Evolutionary conservation across 2,797 vertebrate species (phyloP).

Genomic region (Platalea minor): DNA sequence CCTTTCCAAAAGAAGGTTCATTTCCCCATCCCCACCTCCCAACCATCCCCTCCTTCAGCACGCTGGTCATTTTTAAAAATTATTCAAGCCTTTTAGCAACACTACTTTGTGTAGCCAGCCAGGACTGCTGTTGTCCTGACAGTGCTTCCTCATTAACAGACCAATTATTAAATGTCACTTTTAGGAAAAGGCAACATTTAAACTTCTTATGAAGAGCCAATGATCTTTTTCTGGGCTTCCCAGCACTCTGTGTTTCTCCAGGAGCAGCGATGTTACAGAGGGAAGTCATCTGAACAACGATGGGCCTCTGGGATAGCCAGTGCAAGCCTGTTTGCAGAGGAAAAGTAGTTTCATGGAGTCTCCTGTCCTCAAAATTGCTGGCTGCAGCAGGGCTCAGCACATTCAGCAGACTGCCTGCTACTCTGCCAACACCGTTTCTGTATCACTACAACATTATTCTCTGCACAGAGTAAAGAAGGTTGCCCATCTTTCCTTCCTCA

Average conservation of each 20-base stretch:
- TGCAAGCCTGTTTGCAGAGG: neutral
- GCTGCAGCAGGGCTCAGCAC: neutral
- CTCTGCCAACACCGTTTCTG: neutral
- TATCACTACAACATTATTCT: neutral
- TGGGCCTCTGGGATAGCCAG: neutral
- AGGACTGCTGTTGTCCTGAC: neutral
- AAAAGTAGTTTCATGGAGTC: neutral
- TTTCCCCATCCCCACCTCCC: neutral
- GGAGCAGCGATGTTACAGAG: neutral
- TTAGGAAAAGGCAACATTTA: neutral
- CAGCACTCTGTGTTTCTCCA: neutral
- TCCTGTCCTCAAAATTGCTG: neutral
- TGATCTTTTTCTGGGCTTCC: neutral
- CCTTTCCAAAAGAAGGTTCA: neutral
- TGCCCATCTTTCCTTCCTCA: neutral
- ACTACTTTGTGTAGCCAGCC: neutral
- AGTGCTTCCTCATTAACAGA: neutral
- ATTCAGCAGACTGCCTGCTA: neutral
- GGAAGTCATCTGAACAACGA: neutral
- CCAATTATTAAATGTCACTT: neutral
- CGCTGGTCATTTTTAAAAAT: neutral
- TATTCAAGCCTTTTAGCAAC: neutral
- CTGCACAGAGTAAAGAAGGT: neutral
- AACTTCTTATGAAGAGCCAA: neutral
- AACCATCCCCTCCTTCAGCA: neutral